Evolutionary conservation across 2,888 invertebrate species (phyloP).

Genomic region (Drosophila ustulata): DNA sequence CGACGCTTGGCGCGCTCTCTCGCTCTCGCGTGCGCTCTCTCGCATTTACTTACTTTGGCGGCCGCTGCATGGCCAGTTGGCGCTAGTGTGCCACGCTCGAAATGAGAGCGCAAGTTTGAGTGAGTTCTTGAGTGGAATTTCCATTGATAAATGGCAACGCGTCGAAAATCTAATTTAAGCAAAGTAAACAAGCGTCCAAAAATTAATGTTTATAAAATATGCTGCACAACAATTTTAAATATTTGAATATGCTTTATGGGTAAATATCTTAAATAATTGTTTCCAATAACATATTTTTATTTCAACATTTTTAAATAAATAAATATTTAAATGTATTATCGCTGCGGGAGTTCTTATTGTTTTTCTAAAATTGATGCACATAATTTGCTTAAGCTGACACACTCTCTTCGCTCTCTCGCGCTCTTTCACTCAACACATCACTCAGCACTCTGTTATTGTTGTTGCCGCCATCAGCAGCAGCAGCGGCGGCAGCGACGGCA

Average conservation of each 20-base stretch:
- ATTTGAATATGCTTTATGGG: background rate
- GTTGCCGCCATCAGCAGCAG: slow-evolving; percentile 41
- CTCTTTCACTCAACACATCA: slow-evolving; percentile 37
- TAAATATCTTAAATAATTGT: background rate
- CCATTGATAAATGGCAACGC: slow-evolving; percentile 25
- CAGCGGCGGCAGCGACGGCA: slow-evolving; percentile 24
- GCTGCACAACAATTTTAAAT: background rate
- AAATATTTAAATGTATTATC: background rate
- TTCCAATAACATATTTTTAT: background rate
- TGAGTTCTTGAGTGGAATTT: slow-evolving; percentile 34
- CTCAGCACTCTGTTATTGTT: slow-evolving; percentile 47
- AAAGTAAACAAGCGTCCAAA: background rate
- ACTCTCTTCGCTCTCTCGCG: background rate
- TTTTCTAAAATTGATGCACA: background rate
- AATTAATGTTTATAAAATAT: background rate
- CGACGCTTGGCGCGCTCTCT: slow-evolving; percentile 7
- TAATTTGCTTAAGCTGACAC: background rate
- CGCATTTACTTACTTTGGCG: slow-evolving; percentile 43
- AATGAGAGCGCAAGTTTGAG: slow-evolving; percentile 42
- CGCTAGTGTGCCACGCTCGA: slow-evolving; percentile 49
- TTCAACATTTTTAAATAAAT: background rate
- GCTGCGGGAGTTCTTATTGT: slow-evolving; percentile 3
- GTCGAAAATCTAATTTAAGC: slow-evolving; percentile 1
- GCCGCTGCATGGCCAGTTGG: slow-evolving; percentile 55
- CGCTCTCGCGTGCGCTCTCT: slow-evolving; percentile 24